Conservation (phyloP, 2,797 vertebrate species). For the Bradypodion pumilum region DNA sequence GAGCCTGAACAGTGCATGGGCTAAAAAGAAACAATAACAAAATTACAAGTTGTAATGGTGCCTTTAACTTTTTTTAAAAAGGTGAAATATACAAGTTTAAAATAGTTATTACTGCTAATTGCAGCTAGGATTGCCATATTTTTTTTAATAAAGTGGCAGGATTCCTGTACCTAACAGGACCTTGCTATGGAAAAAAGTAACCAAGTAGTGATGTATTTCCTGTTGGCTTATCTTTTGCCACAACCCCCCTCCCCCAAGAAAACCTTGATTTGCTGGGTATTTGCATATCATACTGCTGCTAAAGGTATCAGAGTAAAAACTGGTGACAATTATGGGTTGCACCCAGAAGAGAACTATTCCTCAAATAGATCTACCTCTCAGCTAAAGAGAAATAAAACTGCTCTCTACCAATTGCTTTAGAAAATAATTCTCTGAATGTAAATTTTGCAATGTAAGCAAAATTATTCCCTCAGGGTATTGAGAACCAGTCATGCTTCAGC, state of each 20-base stretch:
- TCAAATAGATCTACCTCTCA: neutral
- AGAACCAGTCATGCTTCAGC: neutral
- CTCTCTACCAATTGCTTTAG: neutral
- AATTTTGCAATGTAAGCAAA: neutral
- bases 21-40: no score
- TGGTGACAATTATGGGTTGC: neutral
- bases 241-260: no score
- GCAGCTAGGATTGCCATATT: neutral
- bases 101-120: neutral
- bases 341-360: neutral
- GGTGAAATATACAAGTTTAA: neutral
- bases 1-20: no score
- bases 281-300: neutral
- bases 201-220: neutral
- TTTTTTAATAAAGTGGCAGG: no score
- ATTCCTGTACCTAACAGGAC: no score
- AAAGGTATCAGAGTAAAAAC: no score
- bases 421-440: neutral
- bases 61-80: neutral
- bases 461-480: neutral
- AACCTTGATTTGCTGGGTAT: neutral
- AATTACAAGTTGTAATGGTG: no score
- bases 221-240: neutral
- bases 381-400: neutral
- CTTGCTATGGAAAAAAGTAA: neutral